Percentiles rank a stretch among this genome's conserved stretches.
Evolutionary conservation across 1,140 invertebrate genomes (phyloP).

Genomic region (Gerris buenoi): DNA sequence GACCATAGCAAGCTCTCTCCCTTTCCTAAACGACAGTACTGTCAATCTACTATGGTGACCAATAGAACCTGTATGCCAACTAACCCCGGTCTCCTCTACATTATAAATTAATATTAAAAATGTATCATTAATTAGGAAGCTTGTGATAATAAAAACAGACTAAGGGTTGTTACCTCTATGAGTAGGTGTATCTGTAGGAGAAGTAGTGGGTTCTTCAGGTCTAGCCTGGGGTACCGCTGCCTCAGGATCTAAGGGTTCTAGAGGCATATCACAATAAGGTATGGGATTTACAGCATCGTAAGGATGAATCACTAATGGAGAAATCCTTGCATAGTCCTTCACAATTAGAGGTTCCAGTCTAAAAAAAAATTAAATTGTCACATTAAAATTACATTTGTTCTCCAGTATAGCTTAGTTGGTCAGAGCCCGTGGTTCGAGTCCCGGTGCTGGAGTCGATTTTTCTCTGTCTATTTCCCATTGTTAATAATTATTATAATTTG

Average conservation of each 20-base stretch:
- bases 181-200: slow-evolving; percentile 19
- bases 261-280: slow-evolving; percentile 33
- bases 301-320: slow-evolving; percentile 47
- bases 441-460: too few species aligned
- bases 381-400: too few species aligned
- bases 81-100: too few species aligned
- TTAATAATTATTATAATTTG: too few species aligned
- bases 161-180: not conserved
- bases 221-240: not conserved
- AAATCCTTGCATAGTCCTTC: slow-evolving; percentile 46
- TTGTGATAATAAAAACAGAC: not conserved
- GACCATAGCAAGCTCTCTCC: too few species aligned
- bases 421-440: too few species aligned
- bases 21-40: too few species aligned
- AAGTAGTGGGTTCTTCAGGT: slow-evolving; percentile 8
- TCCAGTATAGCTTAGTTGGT: too few species aligned
- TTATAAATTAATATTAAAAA: not conserved
- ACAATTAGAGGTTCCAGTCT: slow-evolving; percentile 57
- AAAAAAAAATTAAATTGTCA: slow-evolving; percentile 16
- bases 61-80: too few species aligned
- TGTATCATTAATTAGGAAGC: not conserved
- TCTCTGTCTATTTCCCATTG: too few species aligned
- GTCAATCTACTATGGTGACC: too few species aligned
- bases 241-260: slow-evolving; percentile 23
- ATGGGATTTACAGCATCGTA: slow-evolving; percentile 36